These are phyloP conservation scores for Xylota segnis DNA, from an alignment of 2,888 invertebrate genomes.

Conservation along the genomic window DNA sequence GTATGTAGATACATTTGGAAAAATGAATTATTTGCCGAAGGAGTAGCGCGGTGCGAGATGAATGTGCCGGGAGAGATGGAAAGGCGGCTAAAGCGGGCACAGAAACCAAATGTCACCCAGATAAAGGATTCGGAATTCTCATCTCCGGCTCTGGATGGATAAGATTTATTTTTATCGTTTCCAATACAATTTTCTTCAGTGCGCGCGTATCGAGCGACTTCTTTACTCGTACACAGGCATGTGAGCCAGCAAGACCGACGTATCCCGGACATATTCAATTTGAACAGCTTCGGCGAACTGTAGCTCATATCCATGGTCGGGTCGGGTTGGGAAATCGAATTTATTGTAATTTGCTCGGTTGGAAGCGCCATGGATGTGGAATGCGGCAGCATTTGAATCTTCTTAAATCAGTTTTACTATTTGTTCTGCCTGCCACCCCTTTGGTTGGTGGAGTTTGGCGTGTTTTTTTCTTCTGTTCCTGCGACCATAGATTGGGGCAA, in stretches of 20 bases:
- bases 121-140: constrained; percentile 65
- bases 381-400: constrained; percentile 66
- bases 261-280: constrained; percentile 70
- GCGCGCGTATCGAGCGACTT: constrained; percentile 46
- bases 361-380: constrained; percentile 17
- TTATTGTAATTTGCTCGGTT: constrained; percentile 67
- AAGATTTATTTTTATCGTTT: constrained; percentile 84
- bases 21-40: constrained; percentile 64
- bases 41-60: constrained; percentile 60
- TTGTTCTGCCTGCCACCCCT: constrained; percentile 56
- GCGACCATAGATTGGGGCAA: constrained; percentile 56
- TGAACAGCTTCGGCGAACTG: constrained; percentile 45
- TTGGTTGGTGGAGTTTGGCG: constrained; percentile 18
- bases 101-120: constrained; percentile 72
- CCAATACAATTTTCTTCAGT: constrained; percentile 80
- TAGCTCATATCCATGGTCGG: constrained; percentile 65
- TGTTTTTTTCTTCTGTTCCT: constrained; percentile 40
- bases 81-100: constrained; percentile 27
- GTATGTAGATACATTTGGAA: constrained; percentile 27
- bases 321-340: constrained; percentile 69
- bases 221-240: constrained; percentile 35
- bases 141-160: constrained; percentile 70
- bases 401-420: constrained; percentile 62
- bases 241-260: constrained; percentile 38
- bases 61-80: constrained; percentile 37